Conservation (phyloP, 2,888 invertebrate species). For the Eumerus sabulonum region DNA sequence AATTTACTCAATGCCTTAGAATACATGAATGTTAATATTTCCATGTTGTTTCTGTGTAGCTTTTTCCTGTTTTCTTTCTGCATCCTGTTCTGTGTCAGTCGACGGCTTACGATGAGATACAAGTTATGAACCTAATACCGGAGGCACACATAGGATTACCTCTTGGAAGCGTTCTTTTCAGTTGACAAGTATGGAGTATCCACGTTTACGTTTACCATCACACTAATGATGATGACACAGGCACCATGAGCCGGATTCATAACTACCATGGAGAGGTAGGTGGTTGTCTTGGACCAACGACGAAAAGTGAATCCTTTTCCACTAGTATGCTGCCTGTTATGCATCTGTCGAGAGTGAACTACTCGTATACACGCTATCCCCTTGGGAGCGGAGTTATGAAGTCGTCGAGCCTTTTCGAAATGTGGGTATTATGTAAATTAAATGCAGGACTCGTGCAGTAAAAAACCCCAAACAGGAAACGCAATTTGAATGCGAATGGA, state of each 20-base stretch:
- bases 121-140: constrained; percentile 55
- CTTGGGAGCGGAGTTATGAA: constrained; percentile 44
- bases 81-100: background rate
- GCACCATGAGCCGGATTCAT: background rate
- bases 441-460: constrained; percentile 66
- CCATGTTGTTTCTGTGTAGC: constrained; percentile 44
- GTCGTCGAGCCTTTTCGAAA: constrained; percentile 50
- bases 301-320: constrained; percentile 55
- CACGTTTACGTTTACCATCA: constrained; percentile 50
- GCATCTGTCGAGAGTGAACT: background rate
- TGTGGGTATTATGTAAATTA: constrained; percentile 63
- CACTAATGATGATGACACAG: constrained; percentile 58
- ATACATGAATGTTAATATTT: constrained; percentile 65
- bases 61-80: constrained; percentile 31
- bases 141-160: constrained; percentile 54
- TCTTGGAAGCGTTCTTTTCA: constrained; percentile 47
- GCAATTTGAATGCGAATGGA: constrained; percentile 54
- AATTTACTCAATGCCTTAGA: constrained; percentile 64
- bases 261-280: background rate
- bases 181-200: constrained; percentile 21
- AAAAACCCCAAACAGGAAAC: constrained; percentile 65
- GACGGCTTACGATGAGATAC: constrained; percentile 11
- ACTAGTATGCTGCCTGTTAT: background rate
- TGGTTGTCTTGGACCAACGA: constrained; percentile 9
- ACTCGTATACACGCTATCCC: background rate